These are phyloP conservation scores for Enteromius argenteus DNA, from an alignment of 2,797 vertebrate genomes.

Conservation along the genomic window DNA sequence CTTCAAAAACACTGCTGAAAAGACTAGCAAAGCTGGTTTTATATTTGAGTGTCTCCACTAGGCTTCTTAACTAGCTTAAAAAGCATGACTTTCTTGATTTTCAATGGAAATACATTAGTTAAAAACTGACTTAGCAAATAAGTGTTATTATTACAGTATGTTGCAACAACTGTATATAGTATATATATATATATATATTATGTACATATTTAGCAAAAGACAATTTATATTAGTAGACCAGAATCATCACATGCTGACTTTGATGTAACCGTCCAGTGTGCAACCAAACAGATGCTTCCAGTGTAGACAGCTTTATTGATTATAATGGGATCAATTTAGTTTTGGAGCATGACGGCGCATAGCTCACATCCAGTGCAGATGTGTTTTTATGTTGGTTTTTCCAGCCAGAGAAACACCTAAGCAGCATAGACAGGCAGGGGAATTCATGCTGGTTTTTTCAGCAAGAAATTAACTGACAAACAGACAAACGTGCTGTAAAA, in stretches of 20 bases:
- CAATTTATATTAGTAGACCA: neutral
- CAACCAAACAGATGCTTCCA: neutral
- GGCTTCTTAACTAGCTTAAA: neutral
- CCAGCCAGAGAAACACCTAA: slow-evolving; percentile 6
- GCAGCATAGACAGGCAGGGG: neutral
- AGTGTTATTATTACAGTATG: neutral
- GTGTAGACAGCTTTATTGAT: slow-evolving; percentile 1
- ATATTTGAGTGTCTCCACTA: neutral
- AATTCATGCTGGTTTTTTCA: neutral
- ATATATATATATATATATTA: too few relatives aligned
- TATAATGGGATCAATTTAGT: neutral
- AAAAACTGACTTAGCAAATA: neutral
- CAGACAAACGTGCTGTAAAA: neutral
- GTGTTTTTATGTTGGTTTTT: neutral
- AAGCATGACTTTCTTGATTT: neutral
- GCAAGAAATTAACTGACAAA: neutral
- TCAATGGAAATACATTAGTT: neutral
- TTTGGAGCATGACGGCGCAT: neutral
- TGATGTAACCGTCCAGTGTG: neutral
- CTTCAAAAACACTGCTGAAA: neutral
- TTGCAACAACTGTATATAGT: neutral
- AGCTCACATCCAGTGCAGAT: neutral
- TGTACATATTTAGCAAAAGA: neutral
- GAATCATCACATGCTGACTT: neutral
- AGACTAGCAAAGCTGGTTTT: neutral